Conservation (phyloP, 2,113 vertebrate species). For the Sus scrofa region T2T-Sscrofa CM000826.6:38817001-38817500, state of each 20-base stretch:
- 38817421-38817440: slow-evolving; percentile 1
- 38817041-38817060: background rate
- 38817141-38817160: background rate
- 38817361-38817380: slow-evolving; percentile 62
- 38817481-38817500: background rate
- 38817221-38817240: background rate
- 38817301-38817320: slow-evolving; percentile 57
- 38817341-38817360: slow-evolving; percentile 34
- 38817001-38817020: background rate
- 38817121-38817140: background rate
- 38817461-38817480: background rate
- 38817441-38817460: background rate
- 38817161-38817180: slow-evolving; percentile 19
- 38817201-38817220: background rate
- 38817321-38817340: slow-evolving; percentile 33
- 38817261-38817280: slow-evolving; percentile 44
- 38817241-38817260: background rate
- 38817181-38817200: background rate
- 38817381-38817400: slow-evolving; percentile 60
- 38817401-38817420: slow-evolving; percentile 65
- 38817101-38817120: background rate
- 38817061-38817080: background rate
- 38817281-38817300: background rate
- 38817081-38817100: background rate
- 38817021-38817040: background rate